Evolutionary conservation across 23 tunicate genomes (phyloP).

Genomic region (Styela plicata): DNA sequence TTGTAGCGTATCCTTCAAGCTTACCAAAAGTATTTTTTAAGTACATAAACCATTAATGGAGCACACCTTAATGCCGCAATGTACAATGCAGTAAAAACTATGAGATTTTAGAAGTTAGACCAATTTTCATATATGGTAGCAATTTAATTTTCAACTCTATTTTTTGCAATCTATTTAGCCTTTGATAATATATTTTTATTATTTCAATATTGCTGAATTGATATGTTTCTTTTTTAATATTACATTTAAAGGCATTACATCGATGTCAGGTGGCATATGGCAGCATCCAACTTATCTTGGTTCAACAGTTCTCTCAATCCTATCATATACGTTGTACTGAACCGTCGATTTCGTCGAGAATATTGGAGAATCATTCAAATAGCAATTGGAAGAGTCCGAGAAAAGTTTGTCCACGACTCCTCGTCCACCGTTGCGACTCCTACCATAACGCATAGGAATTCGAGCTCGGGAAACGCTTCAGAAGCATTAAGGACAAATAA

Average conservation of each 20-base stretch:
- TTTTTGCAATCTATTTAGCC: too few species aligned
- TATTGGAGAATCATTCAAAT: constrained; percentile 53
- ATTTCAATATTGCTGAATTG: too few species aligned
- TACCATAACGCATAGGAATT: neutral
- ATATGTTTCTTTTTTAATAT: too few species aligned
- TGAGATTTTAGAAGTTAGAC: too few species aligned
- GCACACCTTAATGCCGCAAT: too few species aligned
- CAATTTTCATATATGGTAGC: too few species aligned
- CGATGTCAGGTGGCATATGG: constrained; percentile 78
- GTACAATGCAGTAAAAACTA: too few species aligned
- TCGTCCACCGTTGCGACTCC: constrained; percentile 15
- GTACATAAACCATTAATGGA: too few species aligned
- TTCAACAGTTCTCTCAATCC: constrained; percentile 93
- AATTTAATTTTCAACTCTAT: too few species aligned
- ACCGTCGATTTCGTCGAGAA: constrained; percentile 78
- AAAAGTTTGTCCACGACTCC: constrained; percentile 39
- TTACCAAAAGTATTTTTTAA: too few species aligned
- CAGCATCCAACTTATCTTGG: constrained; percentile 87
- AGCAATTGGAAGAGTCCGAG: constrained; percentile 47
- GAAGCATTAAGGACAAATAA: neutral
- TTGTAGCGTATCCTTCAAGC: too few species aligned
- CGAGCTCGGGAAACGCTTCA: neutral
- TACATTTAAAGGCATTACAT: constrained; percentile 17
- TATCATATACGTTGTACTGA: constrained; percentile 79
- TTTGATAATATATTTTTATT: too few species aligned